These are phyloP conservation scores for Merluccius polli DNA, from an alignment of 2,797 vertebrate species.

Conservation along the genomic window DNA sequence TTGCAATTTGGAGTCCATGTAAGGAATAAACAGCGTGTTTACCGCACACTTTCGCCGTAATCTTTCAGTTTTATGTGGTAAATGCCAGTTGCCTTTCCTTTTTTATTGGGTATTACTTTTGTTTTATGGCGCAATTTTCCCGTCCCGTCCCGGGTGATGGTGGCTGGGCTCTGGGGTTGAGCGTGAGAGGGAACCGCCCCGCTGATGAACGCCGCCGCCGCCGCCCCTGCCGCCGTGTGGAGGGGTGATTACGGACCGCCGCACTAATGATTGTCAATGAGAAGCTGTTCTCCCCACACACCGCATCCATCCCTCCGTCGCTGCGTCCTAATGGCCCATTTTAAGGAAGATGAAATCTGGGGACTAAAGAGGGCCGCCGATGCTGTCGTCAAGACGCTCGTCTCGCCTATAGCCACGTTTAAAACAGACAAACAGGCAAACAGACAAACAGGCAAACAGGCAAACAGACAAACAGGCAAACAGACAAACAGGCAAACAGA, in stretches of 20 bases:
- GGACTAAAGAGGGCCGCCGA: constrained; percentile 44
- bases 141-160: constrained; percentile 68
- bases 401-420: neutral
- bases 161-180: constrained; percentile 61
- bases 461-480: too few species aligned
- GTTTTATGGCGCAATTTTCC: constrained; percentile 78
- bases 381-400: constrained; percentile 11
- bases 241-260: constrained; percentile 70
- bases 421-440: neutral
- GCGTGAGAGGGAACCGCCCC: constrained; percentile 41
- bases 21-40: constrained; percentile 72
- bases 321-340: constrained; percentile 68
- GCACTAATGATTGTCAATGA: constrained; percentile 74
- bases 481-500: too few species aligned
- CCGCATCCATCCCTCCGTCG: constrained; percentile 69
- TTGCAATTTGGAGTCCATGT: constrained; percentile 64
- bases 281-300: constrained; percentile 64
- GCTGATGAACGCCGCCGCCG: constrained; percentile 64
- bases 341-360: constrained; percentile 69
- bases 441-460: too few species aligned
- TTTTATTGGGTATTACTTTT: constrained; percentile 79
- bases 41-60: constrained; percentile 63
- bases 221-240: too few species aligned
- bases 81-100: constrained; percentile 67
- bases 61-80: constrained; percentile 73